Base-by-base conservation (phyloP, 2,888 invertebrate genomes). In the Deilephila elpenor region DNA sequence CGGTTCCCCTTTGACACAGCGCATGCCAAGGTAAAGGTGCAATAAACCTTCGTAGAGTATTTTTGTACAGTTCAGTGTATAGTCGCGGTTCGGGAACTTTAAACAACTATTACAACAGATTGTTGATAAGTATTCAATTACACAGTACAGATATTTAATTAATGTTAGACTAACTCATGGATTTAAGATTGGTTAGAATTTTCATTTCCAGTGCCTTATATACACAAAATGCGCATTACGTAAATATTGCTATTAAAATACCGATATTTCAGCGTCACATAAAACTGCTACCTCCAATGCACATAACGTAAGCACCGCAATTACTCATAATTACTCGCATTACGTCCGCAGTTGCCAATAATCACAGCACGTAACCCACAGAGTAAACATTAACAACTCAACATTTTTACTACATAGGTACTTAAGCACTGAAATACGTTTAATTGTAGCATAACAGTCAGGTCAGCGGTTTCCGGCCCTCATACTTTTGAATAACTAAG, bases 1-100 rank as follows among this genome's bases (percentile, higher is more conserved):
- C 74, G 81, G 82, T 82, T 82, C 83, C 86, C 88, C 87, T 83
- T 81, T 74, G 34, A 73, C 75, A 80, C 71, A 71, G 73, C 62
- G 51, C 19, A 73, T 60, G 34, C 37, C 59, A 59, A 73, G n/a
- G 64, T 44, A 73, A 67, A 64, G 67, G 19, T 67, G 37, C 56
- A 73, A 67, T 25, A 25, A 25, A 51, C 25, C 29, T 29, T 37
- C 14, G 34, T 56, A 25, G 25, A 19, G 17, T 44, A 51, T 25
- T 44, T 44, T 25, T 51, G 25, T 51, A 25, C 3, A 6, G 25
- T 67, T 14, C 25, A 56, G 17, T 17, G 56, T 56, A 19, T n/a
- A 7, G 44, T 56, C 19, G 19, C 5, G 5, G 17, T 56, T 56
- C 2, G 5, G 6, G 19, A 56, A 17, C n/a, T 5, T n/a, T 56